Conservation (phyloP, 2,888 invertebrate species). For the Andricus curvator region DNA sequence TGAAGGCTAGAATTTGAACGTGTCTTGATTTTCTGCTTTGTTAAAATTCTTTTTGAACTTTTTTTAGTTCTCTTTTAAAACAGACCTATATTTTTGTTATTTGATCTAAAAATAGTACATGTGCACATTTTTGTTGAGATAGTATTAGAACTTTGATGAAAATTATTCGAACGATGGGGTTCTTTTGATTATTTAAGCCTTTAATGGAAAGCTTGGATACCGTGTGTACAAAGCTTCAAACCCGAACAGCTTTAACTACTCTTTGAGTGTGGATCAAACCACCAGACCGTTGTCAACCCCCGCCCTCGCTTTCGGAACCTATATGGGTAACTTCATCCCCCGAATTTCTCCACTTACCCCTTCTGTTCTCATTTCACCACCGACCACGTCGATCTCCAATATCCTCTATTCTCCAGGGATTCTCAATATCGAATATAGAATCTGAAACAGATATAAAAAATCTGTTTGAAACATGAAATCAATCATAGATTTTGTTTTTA, state of each 20-base stretch:
- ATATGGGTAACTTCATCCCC: conserved; percentile 37
- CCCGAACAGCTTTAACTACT: conserved; percentile 31
- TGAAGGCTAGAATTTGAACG: too few species aligned
- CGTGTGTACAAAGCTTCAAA: conserved; percentile 15
- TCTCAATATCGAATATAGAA: conserved; percentile 27
- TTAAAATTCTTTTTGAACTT: too few species aligned
- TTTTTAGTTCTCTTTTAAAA: background rate
- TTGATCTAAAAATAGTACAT: background rate
- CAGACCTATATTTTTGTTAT: background rate
- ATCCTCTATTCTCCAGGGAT: conserved; percentile 15
- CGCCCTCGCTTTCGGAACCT: background rate
- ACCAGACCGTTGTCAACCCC: conserved; percentile 27
- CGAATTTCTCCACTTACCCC: conserved; percentile 24
- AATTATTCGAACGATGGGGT: conserved; percentile 14
- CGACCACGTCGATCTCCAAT: conserved; percentile 36
- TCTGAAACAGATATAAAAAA: background rate
- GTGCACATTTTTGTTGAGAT: background rate
- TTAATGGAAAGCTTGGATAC: conserved; percentile 36
- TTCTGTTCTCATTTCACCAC: conserved; percentile 17
- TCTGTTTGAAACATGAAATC: background rate
- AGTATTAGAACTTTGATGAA: background rate
- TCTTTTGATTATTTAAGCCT: conserved; percentile 26
- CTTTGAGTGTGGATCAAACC: conserved; percentile 37
- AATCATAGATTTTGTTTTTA: background rate
- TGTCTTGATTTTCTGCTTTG: too few species aligned